Evolutionary conservation across 2,113 vertebrate species (phyloP).

Genomic region (Rattus rattus): DNA sequence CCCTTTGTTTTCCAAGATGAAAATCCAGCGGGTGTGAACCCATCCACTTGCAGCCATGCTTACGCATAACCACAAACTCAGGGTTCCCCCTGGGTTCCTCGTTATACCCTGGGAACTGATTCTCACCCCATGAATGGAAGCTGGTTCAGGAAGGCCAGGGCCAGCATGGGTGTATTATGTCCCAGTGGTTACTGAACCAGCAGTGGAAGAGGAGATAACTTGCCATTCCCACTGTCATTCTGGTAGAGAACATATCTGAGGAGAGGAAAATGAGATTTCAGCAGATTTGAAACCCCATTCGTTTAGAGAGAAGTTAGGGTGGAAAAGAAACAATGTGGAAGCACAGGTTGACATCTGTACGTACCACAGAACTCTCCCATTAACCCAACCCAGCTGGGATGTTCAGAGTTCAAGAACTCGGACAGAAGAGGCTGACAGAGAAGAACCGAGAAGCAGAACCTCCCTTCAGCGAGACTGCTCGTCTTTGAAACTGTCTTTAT

Average conservation of each 20-base stretch:
- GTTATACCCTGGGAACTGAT: neutral
- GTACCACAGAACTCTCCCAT: neutral
- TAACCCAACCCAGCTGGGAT: no score
- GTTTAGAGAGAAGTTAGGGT: neutral
- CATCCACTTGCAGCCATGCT: no score
- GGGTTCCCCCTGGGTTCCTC: neutral
- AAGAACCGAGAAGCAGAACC: no score
- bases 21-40: neutral
- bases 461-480: neutral
- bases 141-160: neutral
- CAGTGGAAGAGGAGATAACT: fast-evolving
- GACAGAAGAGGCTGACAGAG: fast-evolving
- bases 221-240: fast-evolving
- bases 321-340: neutral
- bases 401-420: neutral
- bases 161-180: neutral
- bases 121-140: neutral
- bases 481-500: neutral
- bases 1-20: neutral
- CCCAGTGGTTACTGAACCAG: no score
- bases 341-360: neutral
- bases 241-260: neutral
- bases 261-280: neutral
- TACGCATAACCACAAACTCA: neutral
- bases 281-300: neutral